Base-by-base conservation (phyloP, 2,113 vertebrate species). In the Rhinoderma darwinii region DNA sequence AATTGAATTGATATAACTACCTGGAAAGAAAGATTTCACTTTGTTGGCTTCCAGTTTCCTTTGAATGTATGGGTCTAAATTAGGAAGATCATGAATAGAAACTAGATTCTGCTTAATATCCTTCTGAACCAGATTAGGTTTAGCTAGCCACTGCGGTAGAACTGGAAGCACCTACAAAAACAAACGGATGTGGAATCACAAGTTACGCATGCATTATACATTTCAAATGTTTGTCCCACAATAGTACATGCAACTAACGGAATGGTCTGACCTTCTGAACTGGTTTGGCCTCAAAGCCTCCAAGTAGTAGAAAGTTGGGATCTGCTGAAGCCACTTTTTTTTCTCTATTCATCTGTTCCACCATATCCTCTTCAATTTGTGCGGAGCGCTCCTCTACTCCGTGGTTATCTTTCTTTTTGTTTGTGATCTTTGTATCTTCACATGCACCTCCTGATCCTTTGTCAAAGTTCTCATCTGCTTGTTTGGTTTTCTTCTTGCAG, bases 1-100 rank as follows among this genome's bases (percentile, higher is more conserved):
- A 70, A 51, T 22, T 30, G 63, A 70, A 51, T 22, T 30, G 63
- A 37, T 47, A 27, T 79, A 44, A 2, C 59, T 86, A 99, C 98
- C 97, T 96, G 98, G 98, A 32, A 99, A 99, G 84, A 98, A 95
- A 20, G 91, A 93, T 0, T 94, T 90, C 70, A 99, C 95, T 54
- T 96, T 96, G 5, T 96, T 96, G 12, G 83, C 89, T 0, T 95
- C 90, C 27, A 99, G 92, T 84, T 94, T 96, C 84, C 92, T 97
- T 54, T 92, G 18, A 0, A 99, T 89, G 15, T 88, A 90, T 25
- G 95, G 92, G 61, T 94, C 95, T 35, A 99, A 92, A n/a, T 92
- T 94, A 4, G 93, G 91, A 54, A 98, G 66, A 0, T 94, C 92
- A 20, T 87, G 41, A 0, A 97, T 0, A 0, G 96, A 93, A 22